Percentiles rank a stretch among this genome's conserved stretches.
Evolutionary conservation across 2,797 vertebrate species (phyloP).

Genomic region (Pipistrellus kuhlii): DNA sequence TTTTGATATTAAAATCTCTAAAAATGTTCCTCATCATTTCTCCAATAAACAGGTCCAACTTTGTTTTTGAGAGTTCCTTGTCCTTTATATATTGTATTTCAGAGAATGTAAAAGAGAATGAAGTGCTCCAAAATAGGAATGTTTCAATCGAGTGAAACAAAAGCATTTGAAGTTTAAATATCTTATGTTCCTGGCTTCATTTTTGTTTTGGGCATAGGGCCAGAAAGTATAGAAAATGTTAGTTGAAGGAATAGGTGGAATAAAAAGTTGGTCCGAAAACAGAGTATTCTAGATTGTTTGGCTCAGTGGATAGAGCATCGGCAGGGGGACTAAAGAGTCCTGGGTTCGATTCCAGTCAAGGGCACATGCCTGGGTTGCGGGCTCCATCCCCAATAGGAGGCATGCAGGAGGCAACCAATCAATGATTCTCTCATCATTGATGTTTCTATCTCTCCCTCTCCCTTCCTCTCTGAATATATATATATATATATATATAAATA

Average conservation of each 20-base stretch:
- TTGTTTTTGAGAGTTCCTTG: constrained; percentile 39
- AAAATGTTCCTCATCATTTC: background rate
- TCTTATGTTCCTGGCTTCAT: background rate
- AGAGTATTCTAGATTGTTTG: background rate
- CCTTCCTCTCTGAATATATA: too few relatives aligned
- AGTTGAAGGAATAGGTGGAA: background rate
- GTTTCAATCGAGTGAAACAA: constrained; percentile 42
- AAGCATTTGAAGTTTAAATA: constrained; percentile 17
- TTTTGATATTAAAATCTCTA: constrained; percentile 36
- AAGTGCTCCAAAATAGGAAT: background rate
- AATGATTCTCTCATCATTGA: too few relatives aligned
- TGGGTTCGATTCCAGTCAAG: too few relatives aligned
- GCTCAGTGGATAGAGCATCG: too few relatives aligned
- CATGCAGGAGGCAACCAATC: too few relatives aligned
- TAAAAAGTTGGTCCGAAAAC: constrained; percentile 42
- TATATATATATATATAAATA: too few relatives aligned
- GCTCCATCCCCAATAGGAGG: too few relatives aligned
- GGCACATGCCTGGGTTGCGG: too few relatives aligned
- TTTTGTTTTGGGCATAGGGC: background rate
- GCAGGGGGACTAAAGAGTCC: too few relatives aligned
- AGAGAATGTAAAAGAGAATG: background rate
- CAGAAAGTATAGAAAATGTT: constrained; percentile 16
- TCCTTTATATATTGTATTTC: background rate
- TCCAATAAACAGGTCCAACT: background rate
- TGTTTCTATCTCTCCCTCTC: too few relatives aligned